These are phyloP conservation scores for Campylomormyrus tamandua DNA, from an alignment of 2,113 vertebrate species.

Conservation along the genomic window DNA sequence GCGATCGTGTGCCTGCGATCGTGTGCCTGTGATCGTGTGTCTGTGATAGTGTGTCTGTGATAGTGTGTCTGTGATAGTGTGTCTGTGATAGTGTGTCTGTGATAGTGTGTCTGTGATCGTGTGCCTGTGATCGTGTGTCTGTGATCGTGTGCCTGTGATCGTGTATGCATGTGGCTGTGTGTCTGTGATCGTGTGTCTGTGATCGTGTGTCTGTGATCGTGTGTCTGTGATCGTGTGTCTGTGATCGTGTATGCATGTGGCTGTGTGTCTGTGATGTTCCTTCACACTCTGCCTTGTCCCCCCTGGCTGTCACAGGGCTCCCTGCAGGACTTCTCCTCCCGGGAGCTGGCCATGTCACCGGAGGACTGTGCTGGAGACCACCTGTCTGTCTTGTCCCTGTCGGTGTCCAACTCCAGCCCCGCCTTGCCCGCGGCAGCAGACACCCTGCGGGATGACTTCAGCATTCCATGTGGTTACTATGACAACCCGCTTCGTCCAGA, in stretches of 20 bases:
- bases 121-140: no score
- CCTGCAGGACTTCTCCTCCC: slow-evolving; percentile 21
- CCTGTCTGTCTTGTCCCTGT: slow-evolving; percentile 27
- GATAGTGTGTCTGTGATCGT: no score
- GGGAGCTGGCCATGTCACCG: slow-evolving; percentile 36
- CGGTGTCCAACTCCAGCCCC: slow-evolving; percentile 11
- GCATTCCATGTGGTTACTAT: slow-evolving; percentile 11
- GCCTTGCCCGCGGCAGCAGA: neutral
- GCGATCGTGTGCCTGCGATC: no score
- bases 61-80: no score
- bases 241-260: neutral
- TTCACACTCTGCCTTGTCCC: neutral
- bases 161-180: no score
- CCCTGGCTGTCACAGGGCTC: slow-evolving; percentile 17
- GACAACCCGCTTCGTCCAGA: neutral
- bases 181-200: no score
- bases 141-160: no score
- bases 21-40: no score
- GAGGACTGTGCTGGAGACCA: slow-evolving; percentile 36
- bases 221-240: no score
- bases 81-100: no score
- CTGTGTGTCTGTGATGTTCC: neutral
- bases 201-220: no score
- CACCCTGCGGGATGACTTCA: neutral
- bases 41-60: no score